Evolutionary conservation across 2,888 invertebrate species (phyloP), one percentile per base, ranked within the genome.

Genomic region (Cheilosia vernalis): DNA sequence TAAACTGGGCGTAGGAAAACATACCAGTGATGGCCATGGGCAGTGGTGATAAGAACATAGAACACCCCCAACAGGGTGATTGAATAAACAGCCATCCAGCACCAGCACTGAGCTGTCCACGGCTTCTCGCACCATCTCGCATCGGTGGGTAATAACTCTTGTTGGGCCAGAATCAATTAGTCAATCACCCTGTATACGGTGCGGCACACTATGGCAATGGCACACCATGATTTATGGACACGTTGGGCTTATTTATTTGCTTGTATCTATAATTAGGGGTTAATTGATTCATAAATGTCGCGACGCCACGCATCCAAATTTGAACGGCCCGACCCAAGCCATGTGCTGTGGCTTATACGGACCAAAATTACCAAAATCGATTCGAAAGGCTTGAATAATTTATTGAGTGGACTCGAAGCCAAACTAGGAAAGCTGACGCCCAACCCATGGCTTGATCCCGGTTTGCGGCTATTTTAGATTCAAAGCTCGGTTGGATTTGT

Each of bases 221-320:
- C 70, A 58, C 60, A 37, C 66, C 76, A 63, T 85, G 76, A 85
- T 85, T 85, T 76, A 85, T 85, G 49, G 72, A 47, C 67, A 66
- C 42, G 70, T 72, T 72, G 67, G 63, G 85, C 56, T 77, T 85
- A 85, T 85, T 85, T 85, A 85, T 85, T 81, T 85, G 81, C 72
- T 72, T 72, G 85, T 85, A 81, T 70, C 85, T 81, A 85, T 81
- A 80, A 85, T 85, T 85, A 81, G 85, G 76, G 76, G 72, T 77
- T 85, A 85, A 85, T 81, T 77, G 85, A 85, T 85, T 85, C 85
- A 85, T 85, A 85, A 85, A 81, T 63, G 76, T 76, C 47, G 60
- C 76, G 60, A 76, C 85, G 76, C 72, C 17, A 6, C 67, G 85
- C 61, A 85, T 85, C 44, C 72, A 70, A 85, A 85, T 67, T 80